Base-by-base conservation (phyloP, 2,113 vertebrate genomes). In the Lamprotornis superbus region DNA sequence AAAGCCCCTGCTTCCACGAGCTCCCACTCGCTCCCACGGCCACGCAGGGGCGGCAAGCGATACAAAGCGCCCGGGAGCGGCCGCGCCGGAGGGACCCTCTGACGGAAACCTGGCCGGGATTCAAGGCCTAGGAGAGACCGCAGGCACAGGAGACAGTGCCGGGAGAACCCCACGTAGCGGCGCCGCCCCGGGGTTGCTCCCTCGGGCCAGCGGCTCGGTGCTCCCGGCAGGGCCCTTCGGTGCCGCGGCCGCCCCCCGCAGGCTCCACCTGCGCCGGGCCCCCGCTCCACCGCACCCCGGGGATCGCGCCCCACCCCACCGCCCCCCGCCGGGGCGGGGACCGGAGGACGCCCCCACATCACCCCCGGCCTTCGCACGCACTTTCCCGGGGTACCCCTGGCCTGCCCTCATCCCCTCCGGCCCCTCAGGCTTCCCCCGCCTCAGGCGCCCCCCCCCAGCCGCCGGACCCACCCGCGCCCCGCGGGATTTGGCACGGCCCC, bases 61-160 rank as follows among this genome's bases (percentile, higher is more conserved):
- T 92, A 95, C 92, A 96, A 95, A 95, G 89, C 92, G 83, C 69
- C 59, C 39, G 55, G 85, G 77, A 89, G 88, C 81, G 42, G 90
- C 61, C 65, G 61, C 56, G 71, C 83, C 52, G 13, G 63, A 70
- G 80, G 49, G 95, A 95, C 90, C 83, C 89, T 79, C 67, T 20
- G 80, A 56, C 83, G 83, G 87, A 92, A 87, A 83, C 85, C 93
- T 92, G 85, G 91, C 64, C 50, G 23, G 39, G 82, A 94, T 75
- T 60, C 55, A 83, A 93, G 76, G 94, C 91, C 90, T 79, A 67
- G 67, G 40, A 64, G 39, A 57, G 59, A 83, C 39, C 73, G 39
- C 33, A 40, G 65, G 63, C 91, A 89, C 47, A 20, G 64, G 40
- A 39, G 76, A 65, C 80, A 71, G 78, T 33, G 55, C 83, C 69